phyloP scores from a whole-genome alignment of 2,797 vertebrate genomes.

The Sebastes cheni region DNA sequence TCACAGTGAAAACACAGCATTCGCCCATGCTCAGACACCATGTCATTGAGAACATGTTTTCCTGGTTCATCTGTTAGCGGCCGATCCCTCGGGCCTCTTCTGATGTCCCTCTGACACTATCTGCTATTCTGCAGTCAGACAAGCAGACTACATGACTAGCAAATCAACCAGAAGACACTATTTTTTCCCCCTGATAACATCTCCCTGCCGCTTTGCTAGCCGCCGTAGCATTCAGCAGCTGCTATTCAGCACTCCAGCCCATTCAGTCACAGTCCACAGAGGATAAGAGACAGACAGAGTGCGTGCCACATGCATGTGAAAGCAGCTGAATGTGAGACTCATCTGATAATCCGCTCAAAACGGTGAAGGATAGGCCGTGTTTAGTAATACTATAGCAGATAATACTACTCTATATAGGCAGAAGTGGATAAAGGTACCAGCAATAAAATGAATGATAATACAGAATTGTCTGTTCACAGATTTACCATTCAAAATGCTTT shows the following conservation, averaged over 20 bases:
- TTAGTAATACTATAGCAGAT: conserved; percentile 3
- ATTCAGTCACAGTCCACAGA: conserved; percentile 51
- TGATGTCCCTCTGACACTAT: conserved; percentile 65
- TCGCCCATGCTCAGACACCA: conserved; percentile 27
- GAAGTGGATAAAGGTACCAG: not conserved
- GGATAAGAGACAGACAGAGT: conserved; percentile 45
- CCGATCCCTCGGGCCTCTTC: conserved; percentile 44
- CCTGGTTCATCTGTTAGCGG: conserved; percentile 47
- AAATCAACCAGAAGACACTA: conserved; percentile 65
- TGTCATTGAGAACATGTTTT: conserved; percentile 51
- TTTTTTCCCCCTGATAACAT: conserved; percentile 49
- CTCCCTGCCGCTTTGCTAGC: conserved; percentile 42
- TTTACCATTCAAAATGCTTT: not conserved
- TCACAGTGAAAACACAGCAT: conserved; percentile 6
- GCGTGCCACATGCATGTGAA: conserved; percentile 51
- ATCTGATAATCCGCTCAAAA: conserved; percentile 48
- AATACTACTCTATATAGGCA: not conserved
- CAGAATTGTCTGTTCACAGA: not conserved
- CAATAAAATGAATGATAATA: not conserved
- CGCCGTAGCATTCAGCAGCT: conserved; percentile 41
- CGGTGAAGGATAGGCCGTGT: conserved; percentile 10
- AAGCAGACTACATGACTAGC: conserved; percentile 60
- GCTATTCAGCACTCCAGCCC: conserved; percentile 51
- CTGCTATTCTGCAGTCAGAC: conserved; percentile 58
- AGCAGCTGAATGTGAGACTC: conserved; percentile 48